Evolutionary conservation across 2,797 vertebrate genomes (phyloP).

Genomic region (Esox masquinongy): DNA sequence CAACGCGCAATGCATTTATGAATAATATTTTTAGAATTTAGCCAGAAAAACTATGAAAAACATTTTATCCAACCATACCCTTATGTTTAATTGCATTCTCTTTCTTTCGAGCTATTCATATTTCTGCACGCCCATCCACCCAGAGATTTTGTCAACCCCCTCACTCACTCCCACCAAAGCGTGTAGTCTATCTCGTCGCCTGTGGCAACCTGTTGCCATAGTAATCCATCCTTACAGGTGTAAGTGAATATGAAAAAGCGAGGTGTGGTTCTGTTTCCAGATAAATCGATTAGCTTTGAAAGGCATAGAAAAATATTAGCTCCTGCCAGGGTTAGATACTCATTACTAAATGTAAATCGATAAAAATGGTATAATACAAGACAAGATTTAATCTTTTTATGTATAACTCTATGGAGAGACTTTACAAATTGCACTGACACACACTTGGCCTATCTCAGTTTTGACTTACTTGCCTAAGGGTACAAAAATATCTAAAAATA

Average conservation of each 20-base stretch:
- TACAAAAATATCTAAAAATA: too few relatives aligned
- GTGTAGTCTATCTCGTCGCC: slow-evolving; percentile 72
- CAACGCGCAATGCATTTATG: slow-evolving; percentile 33
- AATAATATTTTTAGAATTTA: background rate
- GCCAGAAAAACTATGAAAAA: background rate
- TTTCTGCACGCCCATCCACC: slow-evolving; percentile 48
- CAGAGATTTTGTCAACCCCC: slow-evolving; percentile 21
- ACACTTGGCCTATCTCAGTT: too few relatives aligned
- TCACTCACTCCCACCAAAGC: slow-evolving; percentile 48
- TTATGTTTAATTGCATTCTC: background rate
- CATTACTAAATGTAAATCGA: background rate
- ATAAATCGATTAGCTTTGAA: background rate
- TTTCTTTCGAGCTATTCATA: slow-evolving; percentile 4
- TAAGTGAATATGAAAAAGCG: slow-evolving; percentile 49
- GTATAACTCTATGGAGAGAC: too few relatives aligned
- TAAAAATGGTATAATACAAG: background rate
- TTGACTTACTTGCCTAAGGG: too few relatives aligned
- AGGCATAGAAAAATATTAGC: background rate
- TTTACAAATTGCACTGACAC: too few relatives aligned
- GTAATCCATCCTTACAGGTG: slow-evolving; percentile 72
- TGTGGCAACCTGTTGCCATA: slow-evolving; percentile 83
- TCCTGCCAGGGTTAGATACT: background rate
- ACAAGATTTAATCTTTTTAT: too few relatives aligned
- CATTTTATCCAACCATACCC: background rate
- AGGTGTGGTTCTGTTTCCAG: slow-evolving; percentile 35